Evolutionary conservation across 2,888 invertebrate genomes (phyloP), one percentile per base, ranked within the genome.

Genomic region (Tiliacea aurago): DNA sequence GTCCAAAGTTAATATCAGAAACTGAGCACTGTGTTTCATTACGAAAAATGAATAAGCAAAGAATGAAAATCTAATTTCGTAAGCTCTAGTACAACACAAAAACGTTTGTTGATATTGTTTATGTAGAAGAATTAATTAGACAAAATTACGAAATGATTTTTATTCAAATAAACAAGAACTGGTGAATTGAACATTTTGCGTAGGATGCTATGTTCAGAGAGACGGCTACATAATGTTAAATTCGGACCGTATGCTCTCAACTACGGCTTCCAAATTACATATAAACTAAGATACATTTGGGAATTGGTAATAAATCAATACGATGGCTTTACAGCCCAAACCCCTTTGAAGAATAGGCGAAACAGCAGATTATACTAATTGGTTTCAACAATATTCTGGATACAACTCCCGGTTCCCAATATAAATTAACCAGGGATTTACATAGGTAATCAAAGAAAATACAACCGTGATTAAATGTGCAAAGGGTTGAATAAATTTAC

Each of bases 21-120:
- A 73, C 64, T 86, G 87, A 89, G 85, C 84, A 87, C 86, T 89
- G 90, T 89, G 90, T 89, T 83, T 78, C 67, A 70, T 71, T 71
- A 20, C 11, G 28, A 59, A 49, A 33, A 41, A 61, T 55, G 61
- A 55, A 73, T 41, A 37, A 59, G 49, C 23, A 10, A 43, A 53
- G 28, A 37, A 63, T 28, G 20, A 6, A 64, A 64, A 70, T 41
- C 20, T 37, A 70, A 59, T 70, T 28, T 56, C 28, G 18, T 23
- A 47, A 61, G 18, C 6, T 63, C 28, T 59, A 51, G 28, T 61
- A 43, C 33, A 75, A 71, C 59, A 59, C 55, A 56, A 28, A 69
- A 69, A 63, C 28, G 33, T 67, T 63, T 33, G 47, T 59, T 66
- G 43, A 23, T 13, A 66, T 45, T 47, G 49, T 68, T 61, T 62